Evolutionary conservation across 2,797 vertebrate species (phyloP).

Genomic region (Mus minutoides): DNA sequence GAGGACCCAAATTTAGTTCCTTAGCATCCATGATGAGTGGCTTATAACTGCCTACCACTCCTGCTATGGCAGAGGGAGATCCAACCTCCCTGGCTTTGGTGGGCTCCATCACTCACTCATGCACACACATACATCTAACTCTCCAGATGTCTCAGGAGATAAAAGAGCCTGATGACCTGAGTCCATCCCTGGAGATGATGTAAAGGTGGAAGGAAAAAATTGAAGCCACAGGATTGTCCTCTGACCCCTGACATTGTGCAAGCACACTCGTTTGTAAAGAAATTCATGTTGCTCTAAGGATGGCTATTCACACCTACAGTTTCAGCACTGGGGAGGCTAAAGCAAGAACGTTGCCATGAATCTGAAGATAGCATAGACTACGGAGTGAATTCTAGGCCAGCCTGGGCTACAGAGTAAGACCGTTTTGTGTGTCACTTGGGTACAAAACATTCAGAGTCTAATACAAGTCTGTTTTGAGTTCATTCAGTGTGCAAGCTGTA

Average conservation of each 20-base stretch:
- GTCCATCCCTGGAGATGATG: neutral
- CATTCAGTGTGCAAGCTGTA: neutral
- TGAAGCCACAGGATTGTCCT: neutral
- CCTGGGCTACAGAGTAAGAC: neutral
- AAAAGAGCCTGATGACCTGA: neutral
- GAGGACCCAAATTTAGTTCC: neutral
- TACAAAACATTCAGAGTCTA: conserved; percentile 3
- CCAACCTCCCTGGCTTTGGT: neutral
- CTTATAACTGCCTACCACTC: neutral
- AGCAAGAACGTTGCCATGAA: neutral
- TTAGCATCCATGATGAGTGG: neutral
- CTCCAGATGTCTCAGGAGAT: neutral
- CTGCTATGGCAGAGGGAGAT: neutral
- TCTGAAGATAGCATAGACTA: neutral
- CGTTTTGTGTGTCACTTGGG: neutral
- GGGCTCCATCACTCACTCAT: neutral
- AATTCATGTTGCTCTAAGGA: neutral
- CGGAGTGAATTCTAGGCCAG: neutral
- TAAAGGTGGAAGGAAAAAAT: neutral
- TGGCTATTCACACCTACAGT: neutral
- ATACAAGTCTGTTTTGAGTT: conserved; percentile 1
- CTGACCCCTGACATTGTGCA: neutral
- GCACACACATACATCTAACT: neutral
- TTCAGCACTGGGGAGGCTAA: neutral
- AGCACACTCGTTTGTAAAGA: neutral